Conservation (phyloP, 2,888 invertebrate genomes). For the Lepas anatifera region DNA sequence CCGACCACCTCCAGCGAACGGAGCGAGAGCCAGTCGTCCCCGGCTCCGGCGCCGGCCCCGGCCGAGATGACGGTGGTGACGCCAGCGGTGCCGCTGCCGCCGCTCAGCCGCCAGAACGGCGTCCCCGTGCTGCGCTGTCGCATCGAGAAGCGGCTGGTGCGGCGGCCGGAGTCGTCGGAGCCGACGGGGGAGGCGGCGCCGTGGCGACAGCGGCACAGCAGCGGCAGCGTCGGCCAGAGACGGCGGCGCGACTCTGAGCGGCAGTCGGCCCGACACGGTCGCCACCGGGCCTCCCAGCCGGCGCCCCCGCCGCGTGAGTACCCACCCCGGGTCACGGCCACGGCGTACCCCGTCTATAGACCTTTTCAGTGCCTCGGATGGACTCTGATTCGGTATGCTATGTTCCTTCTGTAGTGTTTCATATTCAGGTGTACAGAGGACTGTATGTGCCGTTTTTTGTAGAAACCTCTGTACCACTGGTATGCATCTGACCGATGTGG, state of each 20-base stretch:
- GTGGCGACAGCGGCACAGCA: neutral
- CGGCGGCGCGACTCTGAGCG: neutral
- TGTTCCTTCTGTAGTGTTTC: neutral
- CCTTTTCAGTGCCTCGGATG: too few relatives aligned
- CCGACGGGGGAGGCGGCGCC: neutral
- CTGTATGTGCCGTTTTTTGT: too few relatives aligned
- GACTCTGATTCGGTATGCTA: too few relatives aligned
- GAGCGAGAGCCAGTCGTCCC: neutral
- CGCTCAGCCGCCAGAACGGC: neutral
- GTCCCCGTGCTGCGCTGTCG: conserved; percentile 11
- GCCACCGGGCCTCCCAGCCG: neutral
- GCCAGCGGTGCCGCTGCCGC: conserved; percentile 7
- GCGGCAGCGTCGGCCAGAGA: neutral
- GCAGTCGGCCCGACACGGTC: neutral
- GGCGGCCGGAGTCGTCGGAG: neutral
- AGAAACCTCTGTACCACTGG: too few relatives aligned
- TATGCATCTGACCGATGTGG: too few relatives aligned
- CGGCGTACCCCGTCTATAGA: too few relatives aligned
- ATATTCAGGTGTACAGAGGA: neutral
- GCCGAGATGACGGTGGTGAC: neutral
- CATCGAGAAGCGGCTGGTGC: neutral
- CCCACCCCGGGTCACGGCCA: too few relatives aligned
- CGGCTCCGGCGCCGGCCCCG: neutral
- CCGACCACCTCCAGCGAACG: conserved; percentile 13
- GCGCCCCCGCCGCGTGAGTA: neutral